A percentile compares a stretch with the other conserved stretches of the same genome.
These are phyloP conservation scores for Tethea ocularis DNA, from an alignment of 2,888 invertebrate genomes.

Conservation along the genomic window DNA sequence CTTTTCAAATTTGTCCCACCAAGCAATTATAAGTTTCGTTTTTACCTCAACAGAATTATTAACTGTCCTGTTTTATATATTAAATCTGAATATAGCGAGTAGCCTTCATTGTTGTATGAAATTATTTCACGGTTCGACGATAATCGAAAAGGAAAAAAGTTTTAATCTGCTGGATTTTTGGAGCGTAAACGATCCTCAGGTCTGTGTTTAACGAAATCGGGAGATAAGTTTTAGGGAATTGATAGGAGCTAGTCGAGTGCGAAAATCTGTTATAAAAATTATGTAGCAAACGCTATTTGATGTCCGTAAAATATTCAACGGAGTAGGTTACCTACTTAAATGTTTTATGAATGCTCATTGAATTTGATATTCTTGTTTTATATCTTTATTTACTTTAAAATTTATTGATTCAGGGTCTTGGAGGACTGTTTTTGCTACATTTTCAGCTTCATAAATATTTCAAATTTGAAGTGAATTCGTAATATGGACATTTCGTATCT, in stretches of 20 bases:
- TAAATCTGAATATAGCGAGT: constrained; percentile 23
- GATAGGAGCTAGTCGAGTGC: background rate
- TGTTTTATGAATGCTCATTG: too few species aligned
- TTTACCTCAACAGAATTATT: constrained; percentile 36
- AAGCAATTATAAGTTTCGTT: constrained; percentile 63
- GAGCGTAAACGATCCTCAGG: background rate
- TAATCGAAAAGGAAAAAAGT: constrained; percentile 17
- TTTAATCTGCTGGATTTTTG: constrained; percentile 10
- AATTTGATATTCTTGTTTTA: too few species aligned
- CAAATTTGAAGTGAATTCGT: too few species aligned
- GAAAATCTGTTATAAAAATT: background rate
- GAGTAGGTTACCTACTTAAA: background rate
- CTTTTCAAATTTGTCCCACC: constrained; percentile 60
- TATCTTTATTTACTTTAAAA: too few species aligned
- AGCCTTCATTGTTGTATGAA: constrained; percentile 16
- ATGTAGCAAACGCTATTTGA: background rate
- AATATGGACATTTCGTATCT: too few species aligned
- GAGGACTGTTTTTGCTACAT: too few species aligned
- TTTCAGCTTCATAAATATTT: too few species aligned
- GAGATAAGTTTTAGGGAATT: background rate
- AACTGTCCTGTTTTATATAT: constrained; percentile 24
- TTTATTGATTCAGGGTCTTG: too few species aligned
- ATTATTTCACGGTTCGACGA: constrained; percentile 19
- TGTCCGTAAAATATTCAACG: background rate
- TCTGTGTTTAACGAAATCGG: constrained; percentile 1